Evolutionary conservation across 2,888 invertebrate species (phyloP).

Genomic region (Dasypolia templi): DNA sequence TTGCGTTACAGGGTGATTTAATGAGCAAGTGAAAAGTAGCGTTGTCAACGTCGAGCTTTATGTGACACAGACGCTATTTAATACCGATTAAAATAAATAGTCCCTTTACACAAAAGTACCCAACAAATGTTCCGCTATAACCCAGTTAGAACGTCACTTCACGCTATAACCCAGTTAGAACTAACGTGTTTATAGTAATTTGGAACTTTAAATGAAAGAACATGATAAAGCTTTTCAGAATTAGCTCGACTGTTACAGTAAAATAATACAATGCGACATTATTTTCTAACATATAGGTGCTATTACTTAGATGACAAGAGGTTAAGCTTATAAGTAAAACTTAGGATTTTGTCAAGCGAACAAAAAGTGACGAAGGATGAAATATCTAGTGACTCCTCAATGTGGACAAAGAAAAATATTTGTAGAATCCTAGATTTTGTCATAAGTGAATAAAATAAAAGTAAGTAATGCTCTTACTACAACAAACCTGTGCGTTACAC

Average conservation of each 20-base stretch:
- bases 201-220: conserved; percentile 33
- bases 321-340: background rate
- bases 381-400: background rate
- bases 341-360: background rate
- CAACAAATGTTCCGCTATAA: conserved; percentile 14
- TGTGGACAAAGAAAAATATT: background rate
- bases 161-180: background rate
- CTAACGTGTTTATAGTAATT: conserved; percentile 28
- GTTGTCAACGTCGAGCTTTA: background rate
- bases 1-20: background rate
- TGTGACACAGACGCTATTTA: background rate
- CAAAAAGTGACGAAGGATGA: conserved; percentile 5
- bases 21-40: too few relatives aligned
- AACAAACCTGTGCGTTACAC: background rate
- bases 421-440: background rate
- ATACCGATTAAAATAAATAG: background rate
- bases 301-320: conserved; percentile 4
- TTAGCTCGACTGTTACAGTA: conserved; percentile 43
- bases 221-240: conserved; percentile 53
- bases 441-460: background rate
- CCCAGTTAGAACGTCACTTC: too few relatives aligned
- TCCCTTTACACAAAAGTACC: background rate
- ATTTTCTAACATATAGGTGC: conserved; percentile 16
- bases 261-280: conserved; percentile 31
- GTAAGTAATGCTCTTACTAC: background rate